phyloP scores from a whole-genome alignment of 2,888 invertebrate genomes.

The Toxonevra muliebris region DNA sequence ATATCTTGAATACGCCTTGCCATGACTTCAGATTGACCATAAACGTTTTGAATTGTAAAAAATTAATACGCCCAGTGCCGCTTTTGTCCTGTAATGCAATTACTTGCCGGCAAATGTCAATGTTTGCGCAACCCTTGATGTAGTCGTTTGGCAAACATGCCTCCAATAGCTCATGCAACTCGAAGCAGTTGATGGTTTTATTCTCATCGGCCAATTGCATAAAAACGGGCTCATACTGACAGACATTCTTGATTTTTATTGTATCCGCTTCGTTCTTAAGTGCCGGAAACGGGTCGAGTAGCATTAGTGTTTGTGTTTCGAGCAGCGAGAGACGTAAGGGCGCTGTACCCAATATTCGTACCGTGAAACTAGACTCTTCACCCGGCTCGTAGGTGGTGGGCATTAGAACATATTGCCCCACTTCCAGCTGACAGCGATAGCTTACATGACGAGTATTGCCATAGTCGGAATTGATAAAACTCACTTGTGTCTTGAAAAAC shows the following conservation, averaged over 20 bases:
- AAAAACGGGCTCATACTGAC: constrained; percentile 89
- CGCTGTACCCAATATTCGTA: constrained; percentile 81
- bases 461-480: constrained; percentile 88
- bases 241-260: constrained; percentile 61
- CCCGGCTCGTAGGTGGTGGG: constrained; percentile 93
- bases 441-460: constrained; percentile 91
- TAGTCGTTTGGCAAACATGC: constrained; percentile 93
- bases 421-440: constrained; percentile 79
- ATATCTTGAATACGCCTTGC: constrained; percentile 90
- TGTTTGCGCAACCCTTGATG: constrained; percentile 91
- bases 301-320: constrained; percentile 68
- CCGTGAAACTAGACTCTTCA: constrained; percentile 88
- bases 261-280: constrained; percentile 67
- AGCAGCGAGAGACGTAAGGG: constrained; percentile 79
- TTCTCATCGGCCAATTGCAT: constrained; percentile 91
- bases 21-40: constrained; percentile 91
- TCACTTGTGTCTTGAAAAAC: constrained; percentile 87
- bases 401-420: constrained; percentile 84
- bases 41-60: constrained; percentile 87
- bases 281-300: constrained; percentile 62
- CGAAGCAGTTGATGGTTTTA: constrained; percentile 86
- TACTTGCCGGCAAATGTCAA: constrained; percentile 91
- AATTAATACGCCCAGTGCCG: constrained; percentile 82
- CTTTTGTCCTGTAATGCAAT: constrained; percentile 85
- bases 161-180: constrained; percentile 87